Evolutionary conservation across 2,113 vertebrate genomes (phyloP).

Genomic region (Nibea albiflora): DNA sequence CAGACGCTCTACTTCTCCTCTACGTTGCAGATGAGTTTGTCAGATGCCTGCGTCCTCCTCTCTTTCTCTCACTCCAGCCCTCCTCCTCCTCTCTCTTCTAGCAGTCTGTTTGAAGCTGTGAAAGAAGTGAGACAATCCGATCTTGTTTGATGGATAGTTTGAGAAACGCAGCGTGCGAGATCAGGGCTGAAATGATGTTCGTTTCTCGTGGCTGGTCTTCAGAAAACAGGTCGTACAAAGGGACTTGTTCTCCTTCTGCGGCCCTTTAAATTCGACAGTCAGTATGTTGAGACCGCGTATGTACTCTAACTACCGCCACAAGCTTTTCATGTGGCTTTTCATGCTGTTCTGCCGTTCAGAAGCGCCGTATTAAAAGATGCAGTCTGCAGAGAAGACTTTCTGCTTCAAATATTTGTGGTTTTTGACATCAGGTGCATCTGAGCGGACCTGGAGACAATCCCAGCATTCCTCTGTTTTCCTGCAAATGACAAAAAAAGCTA

Average conservation of each 20-base stretch:
- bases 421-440: conserved; percentile 36
- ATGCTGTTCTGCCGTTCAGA: conserved; percentile 46
- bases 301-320: conserved; percentile 46
- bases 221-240: conserved; percentile 60
- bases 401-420: conserved; percentile 41
- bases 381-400: conserved; percentile 18
- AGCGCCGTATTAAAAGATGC: conserved; percentile 31
- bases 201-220: conserved; percentile 37
- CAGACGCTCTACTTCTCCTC: conserved; percentile 66
- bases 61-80: conserved; percentile 48
- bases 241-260: conserved; percentile 38
- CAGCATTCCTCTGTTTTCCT: conserved; percentile 1
- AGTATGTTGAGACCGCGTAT: conserved; percentile 46
- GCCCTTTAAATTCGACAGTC: conserved; percentile 56
- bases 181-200: conserved; percentile 51
- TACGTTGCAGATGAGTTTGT: conserved; percentile 75
- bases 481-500: background rate
- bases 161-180: conserved; percentile 53
- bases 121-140: conserved; percentile 63
- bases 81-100: conserved; percentile 49
- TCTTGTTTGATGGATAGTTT: conserved; percentile 76
- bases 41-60: conserved; percentile 73
- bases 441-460: background rate
- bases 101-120: conserved; percentile 65
- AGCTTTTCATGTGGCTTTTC: conserved; percentile 55